Evolutionary conservation across 2,888 invertebrate species (phyloP).

Genomic region (Epiblema foenella): DNA sequence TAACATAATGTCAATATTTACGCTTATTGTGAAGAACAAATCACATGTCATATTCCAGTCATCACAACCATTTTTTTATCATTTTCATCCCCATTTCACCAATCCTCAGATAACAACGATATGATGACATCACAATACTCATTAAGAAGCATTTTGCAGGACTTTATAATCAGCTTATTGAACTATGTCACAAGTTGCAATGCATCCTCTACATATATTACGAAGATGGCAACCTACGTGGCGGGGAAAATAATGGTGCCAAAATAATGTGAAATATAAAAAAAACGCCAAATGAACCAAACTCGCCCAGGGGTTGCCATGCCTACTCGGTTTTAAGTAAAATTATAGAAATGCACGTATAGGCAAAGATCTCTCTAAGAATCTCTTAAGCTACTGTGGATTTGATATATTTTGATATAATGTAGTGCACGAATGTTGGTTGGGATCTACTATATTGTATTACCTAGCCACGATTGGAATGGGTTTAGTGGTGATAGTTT

Average conservation of each 20-base stretch:
- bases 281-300: conserved; percentile 28
- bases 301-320: conserved; percentile 16
- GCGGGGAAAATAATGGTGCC: conserved; percentile 37
- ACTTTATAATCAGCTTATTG: conserved; percentile 8
- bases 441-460: conserved; percentile 22
- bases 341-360: conserved; percentile 30
- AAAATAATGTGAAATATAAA: conserved; percentile 26
- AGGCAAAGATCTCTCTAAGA: conserved; percentile 58
- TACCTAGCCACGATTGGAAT: no score
- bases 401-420: conserved; percentile 43
- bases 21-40: conserved; percentile 28
- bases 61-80: conserved; percentile 3
- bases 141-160: conserved; percentile 11
- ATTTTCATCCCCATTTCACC: conserved; percentile 11
- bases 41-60: neutral
- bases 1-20: conserved; percentile 8
- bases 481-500: no score
- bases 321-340: conserved; percentile 27
- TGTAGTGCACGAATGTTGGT: conserved; percentile 39
- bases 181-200: conserved; percentile 17
- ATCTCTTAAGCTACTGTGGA: conserved; percentile 57
- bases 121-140: conserved; percentile 39
- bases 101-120: conserved; percentile 17
- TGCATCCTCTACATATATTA: conserved; percentile 18
- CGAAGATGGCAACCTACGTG: conserved; percentile 1